These are phyloP conservation scores for Cerceris rybyensis DNA, from an alignment of 2,888 invertebrate species.

Conservation along the genomic window DNA sequence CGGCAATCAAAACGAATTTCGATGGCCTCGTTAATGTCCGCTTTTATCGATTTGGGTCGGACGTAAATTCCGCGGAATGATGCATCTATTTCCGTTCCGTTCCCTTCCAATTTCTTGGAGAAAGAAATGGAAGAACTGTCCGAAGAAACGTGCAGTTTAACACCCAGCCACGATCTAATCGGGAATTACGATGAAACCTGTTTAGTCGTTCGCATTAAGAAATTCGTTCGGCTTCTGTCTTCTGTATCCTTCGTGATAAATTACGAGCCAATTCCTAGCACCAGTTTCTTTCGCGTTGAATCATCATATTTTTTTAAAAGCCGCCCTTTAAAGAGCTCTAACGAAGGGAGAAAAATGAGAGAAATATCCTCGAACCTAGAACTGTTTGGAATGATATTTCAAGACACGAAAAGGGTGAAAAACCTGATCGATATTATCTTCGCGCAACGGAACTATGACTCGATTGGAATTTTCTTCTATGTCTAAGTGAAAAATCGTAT, in stretches of 20 bases:
- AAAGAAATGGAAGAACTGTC: not conserved
- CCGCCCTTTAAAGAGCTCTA: no score
- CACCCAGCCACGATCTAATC: conserved; percentile 51
- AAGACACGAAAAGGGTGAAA: no score
- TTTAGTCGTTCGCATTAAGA: conserved; percentile 45
- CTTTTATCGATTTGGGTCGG: conserved; percentile 75
- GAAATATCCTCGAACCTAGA: no score
- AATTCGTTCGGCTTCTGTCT: conserved; percentile 62
- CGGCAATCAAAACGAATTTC: conserved; percentile 73
- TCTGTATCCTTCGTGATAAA: conserved; percentile 37
- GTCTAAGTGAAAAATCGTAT: not conserved
- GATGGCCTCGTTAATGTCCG: conserved; percentile 78
- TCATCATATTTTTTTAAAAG: no score
- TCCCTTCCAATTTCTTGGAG: conserved; percentile 19
- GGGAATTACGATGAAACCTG: conserved; percentile 60
- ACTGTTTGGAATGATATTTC: no score
- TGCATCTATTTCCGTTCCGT: conserved; percentile 11
- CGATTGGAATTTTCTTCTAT: conserved; percentile 1
- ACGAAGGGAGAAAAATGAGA: no score
- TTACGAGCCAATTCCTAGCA: conserved; percentile 58
- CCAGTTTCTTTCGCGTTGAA: conserved; percentile 21
- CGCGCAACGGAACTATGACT: no score
- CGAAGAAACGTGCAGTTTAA: conserved; percentile 47
- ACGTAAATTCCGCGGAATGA: conserved; percentile 62
- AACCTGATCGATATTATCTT: no score